phyloP scores from a whole-genome alignment of 2,888 invertebrate species.

The Marasmarcha lunaedactyla region DNA sequence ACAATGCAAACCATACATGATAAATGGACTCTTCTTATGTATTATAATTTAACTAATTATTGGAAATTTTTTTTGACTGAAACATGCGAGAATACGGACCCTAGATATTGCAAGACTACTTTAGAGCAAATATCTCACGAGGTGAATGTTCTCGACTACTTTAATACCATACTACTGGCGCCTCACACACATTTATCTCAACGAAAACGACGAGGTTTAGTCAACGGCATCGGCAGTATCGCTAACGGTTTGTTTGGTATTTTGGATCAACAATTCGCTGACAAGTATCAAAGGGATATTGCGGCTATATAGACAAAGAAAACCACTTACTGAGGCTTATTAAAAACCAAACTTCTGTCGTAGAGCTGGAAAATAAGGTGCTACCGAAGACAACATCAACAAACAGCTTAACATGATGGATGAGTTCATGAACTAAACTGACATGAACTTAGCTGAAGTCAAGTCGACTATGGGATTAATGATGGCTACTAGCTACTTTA shows the following conservation, averaged over 20 bases:
- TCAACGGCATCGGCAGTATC: conserved; percentile 7
- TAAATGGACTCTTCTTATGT: conserved; percentile 14
- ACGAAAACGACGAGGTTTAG: conserved; percentile 7
- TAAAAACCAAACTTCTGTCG: conserved; percentile 11
- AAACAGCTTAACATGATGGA: conserved; percentile 4
- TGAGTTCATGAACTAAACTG: conserved; percentile 6
- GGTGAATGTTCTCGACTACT: conserved; percentile 4
- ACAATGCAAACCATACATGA: conserved; percentile 11
- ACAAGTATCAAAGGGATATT: conserved; percentile 10
- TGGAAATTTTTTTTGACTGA: conserved; percentile 5
- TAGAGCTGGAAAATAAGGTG: conserved; percentile 9
- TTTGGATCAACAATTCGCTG: conserved; percentile 9
- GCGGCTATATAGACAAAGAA: conserved; percentile 8
- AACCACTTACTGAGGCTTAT: conserved; percentile 6
- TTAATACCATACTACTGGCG: conserved; percentile 7
- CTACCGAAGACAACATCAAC: conserved; percentile 1
- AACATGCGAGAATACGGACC: conserved; percentile 5
- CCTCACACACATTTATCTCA: conserved; percentile 7
- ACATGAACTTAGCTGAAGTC: conserved; percentile 2
- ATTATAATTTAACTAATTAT: conserved; percentile 12
- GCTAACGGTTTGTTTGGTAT: conserved; percentile 11
- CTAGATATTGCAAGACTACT: conserved; percentile 8
- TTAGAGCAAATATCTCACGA: conserved; percentile 6
- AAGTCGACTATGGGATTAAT: not conserved
- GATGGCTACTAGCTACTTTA: conserved; percentile 9